Percentiles rank a stretch among this genome's conserved stretches.
These are phyloP conservation scores for Neopipo cinnamomea DNA, from an alignment of 2,113 vertebrate species.

Conservation along the genomic window DNA sequence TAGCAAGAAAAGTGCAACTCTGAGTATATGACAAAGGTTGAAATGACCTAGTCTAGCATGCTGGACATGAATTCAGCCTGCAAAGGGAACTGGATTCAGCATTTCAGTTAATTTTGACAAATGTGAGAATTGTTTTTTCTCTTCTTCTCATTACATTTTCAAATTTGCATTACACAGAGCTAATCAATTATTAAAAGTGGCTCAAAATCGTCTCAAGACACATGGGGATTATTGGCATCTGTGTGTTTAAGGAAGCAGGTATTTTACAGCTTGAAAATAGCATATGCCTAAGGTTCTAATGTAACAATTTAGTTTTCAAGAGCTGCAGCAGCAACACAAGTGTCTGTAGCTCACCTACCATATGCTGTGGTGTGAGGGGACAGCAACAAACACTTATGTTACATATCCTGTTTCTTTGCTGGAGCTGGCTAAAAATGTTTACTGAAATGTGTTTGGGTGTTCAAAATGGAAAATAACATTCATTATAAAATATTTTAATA, in stretches of 20 bases:
- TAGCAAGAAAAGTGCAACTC: neutral
- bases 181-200: constrained; percentile 43
- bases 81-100: neutral
- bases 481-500: neutral
- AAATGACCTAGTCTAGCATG: fast-evolving
- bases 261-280: constrained; percentile 58
- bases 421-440: neutral
- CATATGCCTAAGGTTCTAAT: constrained; percentile 56
- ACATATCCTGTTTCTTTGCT: neutral
- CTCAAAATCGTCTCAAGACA: constrained; percentile 35
- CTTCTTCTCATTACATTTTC: neutral
- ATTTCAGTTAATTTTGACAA: neutral
- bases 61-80: neutral
- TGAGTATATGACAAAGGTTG: neutral
- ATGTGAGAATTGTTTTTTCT: neutral
- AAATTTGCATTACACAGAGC: neutral
- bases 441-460: neutral
- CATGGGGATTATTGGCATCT: constrained; percentile 59
- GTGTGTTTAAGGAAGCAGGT: constrained; percentile 61
- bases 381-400: constrained; percentile 28
- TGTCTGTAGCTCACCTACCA: constrained; percentile 48
- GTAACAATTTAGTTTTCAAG: constrained; percentile 51
- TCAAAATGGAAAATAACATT: neutral
- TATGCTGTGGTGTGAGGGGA: constrained; percentile 52
- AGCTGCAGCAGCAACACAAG: constrained; percentile 28